Percentiles rank a stretch among this genome's conserved stretches.
Conservation (phyloP, 1,140 invertebrate genomes). For the Atta texana region DNA sequence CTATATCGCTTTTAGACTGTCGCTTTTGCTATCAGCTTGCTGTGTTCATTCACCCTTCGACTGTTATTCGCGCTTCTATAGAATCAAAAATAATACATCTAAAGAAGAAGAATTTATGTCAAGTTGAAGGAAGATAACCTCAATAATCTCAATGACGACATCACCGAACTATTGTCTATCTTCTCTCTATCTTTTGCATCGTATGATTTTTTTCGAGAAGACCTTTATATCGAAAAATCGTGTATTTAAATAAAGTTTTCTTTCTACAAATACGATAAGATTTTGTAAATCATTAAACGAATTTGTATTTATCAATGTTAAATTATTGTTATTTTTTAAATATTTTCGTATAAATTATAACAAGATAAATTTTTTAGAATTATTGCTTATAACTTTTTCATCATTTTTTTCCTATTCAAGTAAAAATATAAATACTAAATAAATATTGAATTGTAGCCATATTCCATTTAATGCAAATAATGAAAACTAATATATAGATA, state of each 20-base stretch:
- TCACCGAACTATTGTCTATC: conserved; percentile 64
- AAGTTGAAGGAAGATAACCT: conserved; percentile 78
- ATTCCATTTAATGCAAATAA: not conserved
- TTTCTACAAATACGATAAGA: not conserved
- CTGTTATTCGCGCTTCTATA: conserved; percentile 19
- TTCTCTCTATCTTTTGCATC: not conserved
- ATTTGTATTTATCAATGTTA: not conserved
- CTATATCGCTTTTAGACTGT: not conserved
- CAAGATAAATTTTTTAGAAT: not conserved
- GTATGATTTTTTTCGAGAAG: not conserved
- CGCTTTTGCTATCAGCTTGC: not conserved
- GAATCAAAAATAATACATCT: conserved; percentile 79
- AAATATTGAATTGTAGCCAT: not conserved
- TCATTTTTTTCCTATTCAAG: not conserved
- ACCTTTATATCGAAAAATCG: not conserved
- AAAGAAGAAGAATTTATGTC: conserved; percentile 80
- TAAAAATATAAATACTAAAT: not conserved
- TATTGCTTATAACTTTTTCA: not conserved
- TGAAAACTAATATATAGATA: not conserved
- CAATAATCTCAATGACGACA: conserved; percentile 42
- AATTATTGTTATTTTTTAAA: conserved; percentile 2
- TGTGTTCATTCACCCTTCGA: not conserved
- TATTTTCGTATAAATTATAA: not conserved
- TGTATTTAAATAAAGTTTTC: conserved; percentile 9
- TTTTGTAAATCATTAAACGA: not conserved